Base-by-base conservation (phyloP, 53 echinoderm and acorn worm genomes). In the Mesocentrotus franciscanus region DNA sequence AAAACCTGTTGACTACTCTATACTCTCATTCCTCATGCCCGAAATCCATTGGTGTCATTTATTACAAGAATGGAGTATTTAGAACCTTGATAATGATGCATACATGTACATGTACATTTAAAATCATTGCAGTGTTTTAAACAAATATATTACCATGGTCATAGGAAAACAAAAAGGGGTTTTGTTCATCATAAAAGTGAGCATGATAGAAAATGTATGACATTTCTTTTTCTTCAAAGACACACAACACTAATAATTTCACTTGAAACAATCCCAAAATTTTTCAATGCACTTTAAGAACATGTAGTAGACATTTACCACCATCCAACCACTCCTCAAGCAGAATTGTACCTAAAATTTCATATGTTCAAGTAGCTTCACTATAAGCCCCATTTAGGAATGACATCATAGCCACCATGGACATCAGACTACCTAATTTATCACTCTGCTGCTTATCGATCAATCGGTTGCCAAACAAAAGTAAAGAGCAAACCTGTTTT, bases 391-490 rank as follows among this genome's bases (percentile, higher is more conserved):
- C 42, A 16, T 18, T 18, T 10, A 29, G 10, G 8, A 75, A 75
- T 32, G 34, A 78, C 9, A 78, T 76, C 30, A 76, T 8, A 16
- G 36, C 18, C 36, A 81, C 17, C 20, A 36, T 81, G 20, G 39
- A 39, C 81, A 81, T 81, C 81, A 81, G 81, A 39, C 36, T 42
- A 81, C 15, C 22, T 9, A 42, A 39, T 81, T 36, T 81, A 81
- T 36, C 42, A 39, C 42, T 18, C 42, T 15, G 42, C 81, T 36
- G 39, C 17, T 42, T 81, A 81, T 81, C 81, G 81, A 81, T 81
- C 81, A 42, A 81, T 81, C 9, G 81, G 42, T 42, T 81, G 81
- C 81, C 20, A 81, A 42, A 81, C 81, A 81, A 81, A 42, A 81
- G 42, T 42, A 81, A 42, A 81, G 36, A 42, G 36, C 81, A 81